phyloP scores from a whole-genome alignment of 2,797 vertebrate genomes.

The Delichon dasypus region DNA sequence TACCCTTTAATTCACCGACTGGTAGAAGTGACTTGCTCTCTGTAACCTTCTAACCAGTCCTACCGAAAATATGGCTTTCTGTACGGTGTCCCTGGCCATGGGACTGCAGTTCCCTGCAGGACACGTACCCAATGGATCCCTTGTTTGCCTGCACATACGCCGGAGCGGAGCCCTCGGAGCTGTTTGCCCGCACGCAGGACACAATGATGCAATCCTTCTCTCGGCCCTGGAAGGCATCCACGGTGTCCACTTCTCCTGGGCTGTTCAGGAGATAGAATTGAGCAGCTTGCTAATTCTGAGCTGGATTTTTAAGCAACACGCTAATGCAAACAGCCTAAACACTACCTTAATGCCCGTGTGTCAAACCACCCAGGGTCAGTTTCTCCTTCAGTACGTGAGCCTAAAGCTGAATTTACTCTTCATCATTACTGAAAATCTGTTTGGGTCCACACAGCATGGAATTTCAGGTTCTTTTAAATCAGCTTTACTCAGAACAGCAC shows the following conservation, averaged over 20 bases:
- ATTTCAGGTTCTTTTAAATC: neutral
- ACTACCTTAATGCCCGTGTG: neutral
- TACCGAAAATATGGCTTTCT: accelerated
- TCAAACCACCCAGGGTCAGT: neutral
- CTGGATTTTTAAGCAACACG: neutral
- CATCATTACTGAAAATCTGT: neutral
- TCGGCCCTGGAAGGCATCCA: conserved; percentile 86
- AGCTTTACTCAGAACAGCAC: neutral
- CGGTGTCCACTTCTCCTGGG: conserved; percentile 82
- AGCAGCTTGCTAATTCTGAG: neutral
- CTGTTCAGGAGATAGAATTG: conserved; percentile 21
- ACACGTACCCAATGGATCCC: conserved; percentile 82
- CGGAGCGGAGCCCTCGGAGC: conserved; percentile 52
- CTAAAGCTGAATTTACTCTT: neutral
- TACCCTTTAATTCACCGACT: neutral
- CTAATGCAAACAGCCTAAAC: neutral
- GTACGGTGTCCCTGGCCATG: accelerated
- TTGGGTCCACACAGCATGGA: neutral
- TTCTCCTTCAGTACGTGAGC: neutral
- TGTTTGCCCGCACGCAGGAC: conserved; percentile 83
- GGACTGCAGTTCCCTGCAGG: neutral
- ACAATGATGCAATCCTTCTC: conserved; percentile 88
- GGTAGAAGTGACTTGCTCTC: neutral
- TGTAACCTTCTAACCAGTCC: neutral
- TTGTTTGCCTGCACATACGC: conserved; percentile 68